A percentile compares a stretch with the other conserved stretches of the same genome.
These are phyloP conservation scores for Celastrina argiolus DNA, from an alignment of 2,888 invertebrate genomes.

Conservation along the genomic window DNA sequence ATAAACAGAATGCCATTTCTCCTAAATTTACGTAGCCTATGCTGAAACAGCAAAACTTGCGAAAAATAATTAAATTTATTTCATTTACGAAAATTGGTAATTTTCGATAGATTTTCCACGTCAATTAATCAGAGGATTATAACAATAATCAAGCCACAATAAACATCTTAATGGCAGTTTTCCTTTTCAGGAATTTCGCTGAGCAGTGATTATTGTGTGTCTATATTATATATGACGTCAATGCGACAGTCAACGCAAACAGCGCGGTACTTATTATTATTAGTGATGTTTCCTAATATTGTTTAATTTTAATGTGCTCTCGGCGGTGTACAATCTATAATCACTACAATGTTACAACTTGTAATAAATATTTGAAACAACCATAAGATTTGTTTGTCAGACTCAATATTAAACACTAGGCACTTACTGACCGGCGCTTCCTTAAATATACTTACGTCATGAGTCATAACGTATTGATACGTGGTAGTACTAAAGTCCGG, in stretches of 20 bases:
- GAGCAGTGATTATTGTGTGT: not conserved
- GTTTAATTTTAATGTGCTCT: slow-evolving; percentile 21
- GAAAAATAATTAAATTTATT: too few relatives aligned
- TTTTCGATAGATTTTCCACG: not conserved
- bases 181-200: not conserved
- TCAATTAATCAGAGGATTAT: not conserved
- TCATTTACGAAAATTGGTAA: not conserved
- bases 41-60: too few relatives aligned
- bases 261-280: not conserved
- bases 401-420: not conserved
- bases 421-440: too few relatives aligned
- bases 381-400: not conserved
- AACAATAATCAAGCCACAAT: not conserved
- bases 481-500: too few relatives aligned
- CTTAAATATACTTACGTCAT: too few relatives aligned
- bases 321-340: not conserved
- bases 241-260: slow-evolving; percentile 1
- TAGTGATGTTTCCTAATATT: slow-evolving; percentile 22
- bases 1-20: not conserved
- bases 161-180: not conserved
- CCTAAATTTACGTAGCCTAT: not conserved
- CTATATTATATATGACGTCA: not conserved
- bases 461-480: too few relatives aligned
- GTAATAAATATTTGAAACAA: not conserved
- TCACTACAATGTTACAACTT: not conserved